A percentile compares a stretch with the other conserved stretches of the same genome.
These are phyloP conservation scores for Vireo griseus DNA, from an alignment of 2,797 vertebrate species.

Conservation along the genomic window DNA sequence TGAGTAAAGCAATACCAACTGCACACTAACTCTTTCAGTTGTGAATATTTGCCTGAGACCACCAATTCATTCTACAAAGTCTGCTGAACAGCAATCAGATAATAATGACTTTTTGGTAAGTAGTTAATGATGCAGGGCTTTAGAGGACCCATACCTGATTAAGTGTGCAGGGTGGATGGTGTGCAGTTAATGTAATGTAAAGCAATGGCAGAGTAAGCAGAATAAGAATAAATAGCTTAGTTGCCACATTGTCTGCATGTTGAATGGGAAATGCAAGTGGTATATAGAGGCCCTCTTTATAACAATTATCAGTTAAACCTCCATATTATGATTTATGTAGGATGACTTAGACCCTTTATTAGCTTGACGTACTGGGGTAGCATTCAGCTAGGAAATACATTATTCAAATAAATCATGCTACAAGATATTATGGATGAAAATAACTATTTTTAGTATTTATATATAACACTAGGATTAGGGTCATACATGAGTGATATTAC, in stretches of 20 bases:
- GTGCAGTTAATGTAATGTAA: constrained; percentile 32
- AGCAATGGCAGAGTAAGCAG: background rate
- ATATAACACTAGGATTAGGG: background rate
- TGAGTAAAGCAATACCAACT: background rate
- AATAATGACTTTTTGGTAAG: constrained; percentile 40
- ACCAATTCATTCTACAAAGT: constrained; percentile 20
- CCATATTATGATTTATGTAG: background rate
- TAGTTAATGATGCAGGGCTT: constrained; percentile 20
- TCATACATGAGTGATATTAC: background rate
- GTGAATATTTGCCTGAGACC: background rate
- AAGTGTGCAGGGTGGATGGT: background rate
- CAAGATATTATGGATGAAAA: background rate
- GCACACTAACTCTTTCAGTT: background rate
- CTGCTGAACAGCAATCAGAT: constrained; percentile 28
- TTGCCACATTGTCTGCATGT: background rate
- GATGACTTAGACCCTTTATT: background rate
- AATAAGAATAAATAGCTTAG: constrained; percentile 26
- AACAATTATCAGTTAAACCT: background rate
- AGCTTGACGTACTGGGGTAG: background rate
- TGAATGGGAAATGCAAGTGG: background rate
- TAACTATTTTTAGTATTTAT: background rate
- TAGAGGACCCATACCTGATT: constrained; percentile 18
- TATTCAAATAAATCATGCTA: background rate
- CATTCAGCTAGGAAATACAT: background rate
- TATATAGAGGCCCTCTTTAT: background rate